phyloP scores from a whole-genome alignment of 2,113 vertebrate species.

The Cyprinodon tularosa region DNA sequence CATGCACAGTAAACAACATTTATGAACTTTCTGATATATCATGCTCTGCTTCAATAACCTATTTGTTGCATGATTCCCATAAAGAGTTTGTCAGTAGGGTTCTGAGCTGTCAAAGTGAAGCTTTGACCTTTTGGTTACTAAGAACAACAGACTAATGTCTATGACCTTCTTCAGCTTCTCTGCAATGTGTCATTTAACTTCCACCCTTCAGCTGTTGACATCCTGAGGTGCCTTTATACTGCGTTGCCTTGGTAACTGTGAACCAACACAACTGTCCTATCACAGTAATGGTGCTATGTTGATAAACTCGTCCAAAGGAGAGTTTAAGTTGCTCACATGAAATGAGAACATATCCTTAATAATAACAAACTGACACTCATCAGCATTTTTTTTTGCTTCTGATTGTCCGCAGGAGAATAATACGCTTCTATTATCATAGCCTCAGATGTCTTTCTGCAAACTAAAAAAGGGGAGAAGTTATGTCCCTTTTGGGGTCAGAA shows the following conservation, averaged over 20 bases:
- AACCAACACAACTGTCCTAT: conserved; percentile 2
- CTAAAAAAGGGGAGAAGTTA: conserved; percentile 1
- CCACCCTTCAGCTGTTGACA: conserved; percentile 41
- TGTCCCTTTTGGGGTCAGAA: not conserved
- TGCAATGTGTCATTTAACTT: conserved; percentile 27
- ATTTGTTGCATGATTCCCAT: conserved; percentile 22
- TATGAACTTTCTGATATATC: not conserved
- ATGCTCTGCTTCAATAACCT: not conserved
- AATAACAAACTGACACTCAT: not conserved
- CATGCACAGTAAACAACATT: not conserved
- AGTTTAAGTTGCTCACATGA: not conserved
- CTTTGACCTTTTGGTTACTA: conserved; percentile 64
- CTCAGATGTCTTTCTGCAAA: not conserved
- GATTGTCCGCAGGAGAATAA: not conserved
- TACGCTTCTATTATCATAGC: not conserved
- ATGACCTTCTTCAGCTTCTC: conserved; percentile 26
- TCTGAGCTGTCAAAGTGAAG: conserved; percentile 43
- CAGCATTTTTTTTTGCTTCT: not conserved
- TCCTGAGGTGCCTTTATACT: conserved; percentile 26
- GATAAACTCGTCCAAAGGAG: not conserved
- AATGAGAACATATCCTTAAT: not conserved
- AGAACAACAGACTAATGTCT: conserved; percentile 49
- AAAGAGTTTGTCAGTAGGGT: conserved; percentile 41
- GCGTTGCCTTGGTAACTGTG: conserved; percentile 11
- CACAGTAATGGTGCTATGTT: conserved; percentile 1